phyloP scores from a whole-genome alignment of 2,888 invertebrate species.

The Herminia tarsipennalis region DNA sequence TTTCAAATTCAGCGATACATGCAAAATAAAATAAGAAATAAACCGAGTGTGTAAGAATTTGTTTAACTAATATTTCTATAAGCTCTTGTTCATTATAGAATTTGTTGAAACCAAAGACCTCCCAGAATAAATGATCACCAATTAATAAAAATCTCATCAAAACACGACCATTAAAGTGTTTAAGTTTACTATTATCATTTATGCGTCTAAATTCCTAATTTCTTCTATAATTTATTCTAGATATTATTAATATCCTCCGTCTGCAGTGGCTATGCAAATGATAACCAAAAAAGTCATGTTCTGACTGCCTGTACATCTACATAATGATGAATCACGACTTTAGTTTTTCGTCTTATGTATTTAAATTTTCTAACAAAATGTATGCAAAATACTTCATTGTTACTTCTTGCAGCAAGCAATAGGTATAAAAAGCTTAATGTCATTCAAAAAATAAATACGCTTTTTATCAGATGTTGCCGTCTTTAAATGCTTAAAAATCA shows the following conservation, averaged over 20 bases:
- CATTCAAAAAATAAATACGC: constrained; percentile 28
- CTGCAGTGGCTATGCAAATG: constrained; percentile 15
- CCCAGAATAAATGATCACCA: constrained; percentile 10
- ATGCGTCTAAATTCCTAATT: constrained; percentile 12
- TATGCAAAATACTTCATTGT: constrained; percentile 35
- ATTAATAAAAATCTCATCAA: constrained; percentile 16
- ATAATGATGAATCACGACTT: constrained; percentile 34
- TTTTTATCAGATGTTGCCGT: constrained; percentile 16
- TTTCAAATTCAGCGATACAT: background rate
- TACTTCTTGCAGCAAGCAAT: constrained; percentile 25
- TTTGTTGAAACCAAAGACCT: constrained; percentile 2
- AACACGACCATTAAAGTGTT: constrained; percentile 6
- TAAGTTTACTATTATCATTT: constrained; percentile 1
- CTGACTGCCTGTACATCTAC: constrained; percentile 12
- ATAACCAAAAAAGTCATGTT: constrained; percentile 14
- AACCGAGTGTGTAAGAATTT: background rate
- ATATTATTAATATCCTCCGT: constrained; percentile 4
- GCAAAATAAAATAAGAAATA: background rate
- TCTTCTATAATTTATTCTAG: constrained; percentile 12
- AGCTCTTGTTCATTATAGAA: background rate
- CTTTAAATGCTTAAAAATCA: constrained; percentile 18
- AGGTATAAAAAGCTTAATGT: constrained; percentile 31
- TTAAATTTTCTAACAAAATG: constrained; percentile 32
- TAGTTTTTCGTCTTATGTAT: constrained; percentile 37
- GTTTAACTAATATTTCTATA: background rate